Evolutionary conservation across 2,797 vertebrate genomes (phyloP).

Genomic region (Pogoniulus pusillus): DNA sequence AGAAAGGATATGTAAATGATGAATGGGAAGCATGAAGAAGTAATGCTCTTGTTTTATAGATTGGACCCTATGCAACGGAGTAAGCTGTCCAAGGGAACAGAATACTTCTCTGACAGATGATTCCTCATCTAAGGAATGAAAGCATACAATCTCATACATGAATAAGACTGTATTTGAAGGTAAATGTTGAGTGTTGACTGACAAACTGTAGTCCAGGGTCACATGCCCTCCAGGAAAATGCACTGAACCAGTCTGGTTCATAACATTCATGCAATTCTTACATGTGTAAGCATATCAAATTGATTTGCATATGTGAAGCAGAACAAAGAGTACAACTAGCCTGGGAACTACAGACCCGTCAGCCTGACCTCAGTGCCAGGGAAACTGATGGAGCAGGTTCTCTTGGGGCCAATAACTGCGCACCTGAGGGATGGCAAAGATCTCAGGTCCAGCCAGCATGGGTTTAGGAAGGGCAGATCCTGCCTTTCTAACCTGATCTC

Average conservation of each 20-base stretch:
- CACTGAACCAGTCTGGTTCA: not conserved
- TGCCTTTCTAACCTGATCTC: no score
- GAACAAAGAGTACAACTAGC: conserved; percentile 22
- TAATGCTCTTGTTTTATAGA: not conserved
- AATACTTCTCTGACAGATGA: not conserved
- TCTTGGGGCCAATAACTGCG: no score
- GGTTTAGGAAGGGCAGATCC: no score
- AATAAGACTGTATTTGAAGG: not conserved
- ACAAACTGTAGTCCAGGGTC: not conserved
- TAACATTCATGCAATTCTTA: not conserved
- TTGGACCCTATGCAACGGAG: not conserved
- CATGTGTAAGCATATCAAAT: conserved; percentile 36
- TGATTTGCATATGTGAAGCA: conserved; percentile 22
- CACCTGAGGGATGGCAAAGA: no score
- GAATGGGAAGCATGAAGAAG: conserved; percentile 2
- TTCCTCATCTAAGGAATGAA: not conserved
- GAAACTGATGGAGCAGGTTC: no score
- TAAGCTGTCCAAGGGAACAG: not conserved
- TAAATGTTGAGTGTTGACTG: not conserved
- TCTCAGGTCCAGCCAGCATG: no score
- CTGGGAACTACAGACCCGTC: no score
- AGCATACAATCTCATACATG: not conserved
- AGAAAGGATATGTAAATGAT: not conserved
- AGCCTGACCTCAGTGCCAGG: no score
- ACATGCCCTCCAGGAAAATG: not conserved